A percentile compares a stretch with the other conserved stretches of the same genome.
phyloP scores from a whole-genome alignment of 2,888 invertebrate species.

The Dryococelus australis region DNA sequence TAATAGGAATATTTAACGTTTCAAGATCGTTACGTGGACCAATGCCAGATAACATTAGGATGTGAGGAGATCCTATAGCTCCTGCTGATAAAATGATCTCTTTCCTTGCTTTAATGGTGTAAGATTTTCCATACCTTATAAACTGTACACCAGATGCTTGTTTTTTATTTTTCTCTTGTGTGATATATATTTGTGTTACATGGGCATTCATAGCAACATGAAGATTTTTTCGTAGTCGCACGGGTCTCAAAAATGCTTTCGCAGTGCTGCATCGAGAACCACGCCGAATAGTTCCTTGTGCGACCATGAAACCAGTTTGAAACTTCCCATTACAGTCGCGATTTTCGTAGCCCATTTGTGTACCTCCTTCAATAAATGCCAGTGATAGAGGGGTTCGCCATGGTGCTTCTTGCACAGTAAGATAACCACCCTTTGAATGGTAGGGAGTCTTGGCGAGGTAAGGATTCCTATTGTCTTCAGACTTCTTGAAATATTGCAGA shows the following conservation, averaged over 20 bases:
- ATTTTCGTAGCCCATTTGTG: constrained; percentile 81
- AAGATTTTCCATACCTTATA: constrained; percentile 68
- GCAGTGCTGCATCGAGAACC: constrained; percentile 88
- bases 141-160: constrained; percentile 82
- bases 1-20: constrained; percentile 74
- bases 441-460: constrained; percentile 78
- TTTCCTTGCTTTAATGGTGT: constrained; percentile 74
- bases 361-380: constrained; percentile 83
- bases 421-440: constrained; percentile 79
- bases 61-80: constrained; percentile 85
- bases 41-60: constrained; percentile 91
- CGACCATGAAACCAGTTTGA: constrained; percentile 88
- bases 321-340: constrained; percentile 83
- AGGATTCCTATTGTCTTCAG: constrained; percentile 87
- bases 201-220: constrained; percentile 82
- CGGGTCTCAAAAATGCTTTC: constrained; percentile 85
- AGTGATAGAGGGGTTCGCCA: constrained; percentile 80
- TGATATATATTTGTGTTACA: constrained; percentile 63
- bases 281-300: constrained; percentile 83
- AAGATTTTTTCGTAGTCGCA: constrained; percentile 77
- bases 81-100: constrained; percentile 89
- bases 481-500: constrained; percentile 84
- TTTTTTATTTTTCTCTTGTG: constrained; percentile 35
- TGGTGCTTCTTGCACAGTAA: constrained; percentile 80
- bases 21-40: constrained; percentile 80